Percentiles rank a stretch among this genome's conserved stretches.
Conservation (phyloP, 2,113 vertebrate genomes). For the Gymnocephalus cernua region DNA sequence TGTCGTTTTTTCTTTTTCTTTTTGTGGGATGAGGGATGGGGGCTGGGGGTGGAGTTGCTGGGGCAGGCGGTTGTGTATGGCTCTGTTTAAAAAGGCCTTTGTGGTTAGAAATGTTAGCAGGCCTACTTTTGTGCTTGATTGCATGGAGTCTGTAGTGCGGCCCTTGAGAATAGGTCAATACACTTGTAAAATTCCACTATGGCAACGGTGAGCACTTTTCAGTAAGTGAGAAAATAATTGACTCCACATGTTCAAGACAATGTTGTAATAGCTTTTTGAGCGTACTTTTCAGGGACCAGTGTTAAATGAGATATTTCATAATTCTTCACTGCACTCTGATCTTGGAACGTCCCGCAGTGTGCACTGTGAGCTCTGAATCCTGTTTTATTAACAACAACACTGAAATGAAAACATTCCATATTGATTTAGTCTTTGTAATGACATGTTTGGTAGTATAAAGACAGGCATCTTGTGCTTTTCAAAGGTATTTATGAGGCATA, state of each 20-base stretch:
- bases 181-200: conserved; percentile 78
- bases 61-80: conserved; percentile 51
- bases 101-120: conserved; percentile 77
- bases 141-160: conserved; percentile 72
- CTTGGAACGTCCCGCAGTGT: neutral
- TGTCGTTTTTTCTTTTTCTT: conserved; percentile 34
- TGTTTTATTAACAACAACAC: neutral
- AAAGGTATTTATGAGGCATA: neutral
- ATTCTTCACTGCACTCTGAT: conserved; percentile 22
- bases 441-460: conserved; percentile 33
- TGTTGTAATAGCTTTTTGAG: conserved; percentile 70
- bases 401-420: conserved; percentile 20
- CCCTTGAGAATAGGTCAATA: conserved; percentile 79
- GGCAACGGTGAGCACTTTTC: conserved; percentile 73
- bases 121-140: conserved; percentile 79
- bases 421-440: conserved; percentile 42
- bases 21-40: conserved; percentile 57
- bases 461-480: neutral
- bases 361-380: neutral
- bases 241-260: conserved; percentile 72
- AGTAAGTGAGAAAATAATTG: conserved; percentile 79
- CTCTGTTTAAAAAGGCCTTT: conserved; percentile 78
- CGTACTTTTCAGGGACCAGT: conserved; percentile 34
- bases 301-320: conserved; percentile 51
- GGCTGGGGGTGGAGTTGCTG: conserved; percentile 33